A percentile compares a stretch with the other conserved stretches of the same genome.
These are phyloP conservation scores for Empidonax traillii DNA, from an alignment of 2,113 vertebrate species.

Conservation along the genomic window DNA sequence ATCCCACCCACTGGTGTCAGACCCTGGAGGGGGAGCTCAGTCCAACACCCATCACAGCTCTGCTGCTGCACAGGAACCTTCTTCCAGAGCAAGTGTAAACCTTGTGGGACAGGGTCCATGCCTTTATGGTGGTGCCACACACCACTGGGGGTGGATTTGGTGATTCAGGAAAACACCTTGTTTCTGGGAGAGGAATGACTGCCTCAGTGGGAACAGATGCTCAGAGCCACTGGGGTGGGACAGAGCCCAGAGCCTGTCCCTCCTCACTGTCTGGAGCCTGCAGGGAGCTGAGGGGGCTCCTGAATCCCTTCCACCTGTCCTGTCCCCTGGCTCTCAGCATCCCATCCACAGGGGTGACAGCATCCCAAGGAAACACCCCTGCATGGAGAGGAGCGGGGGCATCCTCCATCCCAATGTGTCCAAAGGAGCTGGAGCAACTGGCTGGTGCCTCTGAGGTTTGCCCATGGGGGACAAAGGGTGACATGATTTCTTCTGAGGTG, in stretches of 20 bases:
- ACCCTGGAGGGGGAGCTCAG: neutral
- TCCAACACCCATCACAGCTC: fast-evolving
- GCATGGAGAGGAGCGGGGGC: neutral
- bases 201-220: fast-evolving
- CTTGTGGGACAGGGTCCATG: neutral
- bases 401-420: neutral
- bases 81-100: neutral
- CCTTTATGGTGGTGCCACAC: fast-evolving
- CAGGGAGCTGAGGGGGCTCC: neutral
- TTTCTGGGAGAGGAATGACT: neutral
- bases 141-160: fast-evolving
- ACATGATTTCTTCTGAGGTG: fast-evolving
- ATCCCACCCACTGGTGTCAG: fast-evolving
- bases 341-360: neutral
- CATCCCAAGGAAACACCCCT: neutral
- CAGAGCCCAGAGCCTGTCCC: neutral
- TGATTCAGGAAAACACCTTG: neutral
- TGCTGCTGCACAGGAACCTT: neutral
- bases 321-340: neutral
- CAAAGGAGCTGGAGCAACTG: too few relatives aligned
- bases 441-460: fast-evolving
- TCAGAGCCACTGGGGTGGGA: neutral
- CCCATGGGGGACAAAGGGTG: fast-evolving
- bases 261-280: neutral
- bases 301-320: neutral